Evolutionary conservation across 2,797 vertebrate genomes (phyloP), one percentile per base, ranked within the genome.

Genomic region (Sorex maritimensis): DNA sequence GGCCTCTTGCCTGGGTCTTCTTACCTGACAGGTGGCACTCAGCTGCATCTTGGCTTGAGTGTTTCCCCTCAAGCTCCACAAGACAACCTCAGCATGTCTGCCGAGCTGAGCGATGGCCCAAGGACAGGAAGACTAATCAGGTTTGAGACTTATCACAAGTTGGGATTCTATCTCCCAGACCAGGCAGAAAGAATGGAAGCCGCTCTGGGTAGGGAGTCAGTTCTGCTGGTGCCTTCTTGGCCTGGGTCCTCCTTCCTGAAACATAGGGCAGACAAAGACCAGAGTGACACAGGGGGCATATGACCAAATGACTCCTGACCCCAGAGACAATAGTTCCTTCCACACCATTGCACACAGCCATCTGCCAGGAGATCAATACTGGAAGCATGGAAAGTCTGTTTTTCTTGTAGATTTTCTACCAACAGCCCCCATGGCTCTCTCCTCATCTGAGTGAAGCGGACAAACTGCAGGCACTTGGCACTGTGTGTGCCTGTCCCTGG

Each of bases 51-150:
- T 79, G 8, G 71, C 46, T 91, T 74, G 77, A 84, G 77, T 44
- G 8, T 4, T 84, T 87, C 68, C 84, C 83, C 74, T 79, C 63
- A 78, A 58, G 74, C n/a, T 91, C 84, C 41, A 19, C 78, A 91
- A 58, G 30, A 5, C 65, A 65, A 41, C 14, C 10, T 88, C 81
- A n/a, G 23, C n/a, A 24, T 65, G 74, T 61, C 49, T 58, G 71
- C 82, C 71, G 79, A 67, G 49, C 41, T 74, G 88, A 85, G 90
- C 46, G 71, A 73, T 8, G 44, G 46, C 73, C 13, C 23, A 72
- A 71, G 90, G 58, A 73, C 88, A 81, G 74, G 69, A 96, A 86
- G 78, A 91, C 9, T 65, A 77, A 81, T 91, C 52, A 78, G 71
- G 46, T 13, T 8, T 0, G 49, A 67, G 89, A 78, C 41, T 68